A percentile compares a stretch with the other conserved stretches of the same genome.
phyloP scores from a whole-genome alignment of 2,113 vertebrate species.

The Sclerurus mexicanus region DNA sequence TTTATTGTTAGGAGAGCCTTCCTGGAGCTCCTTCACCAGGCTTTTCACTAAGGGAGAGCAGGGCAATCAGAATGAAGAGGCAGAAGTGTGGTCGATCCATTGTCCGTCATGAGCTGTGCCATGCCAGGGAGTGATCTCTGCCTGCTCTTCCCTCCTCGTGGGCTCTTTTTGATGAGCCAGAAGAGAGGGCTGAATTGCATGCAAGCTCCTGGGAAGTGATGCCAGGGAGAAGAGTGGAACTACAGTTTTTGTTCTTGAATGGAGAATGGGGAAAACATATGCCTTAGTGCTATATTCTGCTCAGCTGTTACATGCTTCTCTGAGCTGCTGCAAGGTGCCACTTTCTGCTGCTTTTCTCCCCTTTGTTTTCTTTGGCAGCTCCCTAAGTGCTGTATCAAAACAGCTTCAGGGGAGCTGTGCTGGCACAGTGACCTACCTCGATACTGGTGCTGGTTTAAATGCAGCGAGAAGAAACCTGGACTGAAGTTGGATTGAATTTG shows the following conservation, averaged over 20 bases:
- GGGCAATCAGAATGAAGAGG: not conserved
- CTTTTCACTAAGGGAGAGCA: not conserved
- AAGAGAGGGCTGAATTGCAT: not conserved
- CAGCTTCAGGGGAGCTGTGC: conserved; percentile 25
- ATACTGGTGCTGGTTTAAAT: conserved; percentile 8
- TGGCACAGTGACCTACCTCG: conserved; percentile 41
- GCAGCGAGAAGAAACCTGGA: conserved; percentile 20
- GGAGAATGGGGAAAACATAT: conserved; percentile 40
- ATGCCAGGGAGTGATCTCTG: not conserved
- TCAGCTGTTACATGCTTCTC: conserved; percentile 41
- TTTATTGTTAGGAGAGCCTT: conserved; percentile 73
- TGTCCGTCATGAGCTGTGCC: not conserved
- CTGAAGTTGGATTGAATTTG: not conserved
- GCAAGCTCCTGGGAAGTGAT: not conserved
- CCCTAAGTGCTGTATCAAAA: conserved; percentile 11
- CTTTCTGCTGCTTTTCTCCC: conserved; percentile 42
- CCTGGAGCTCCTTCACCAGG: conserved; percentile 38
- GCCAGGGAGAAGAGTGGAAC: conserved; percentile 38
- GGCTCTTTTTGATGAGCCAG: not conserved
- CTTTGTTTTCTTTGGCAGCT: conserved; percentile 66
- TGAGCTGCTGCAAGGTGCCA: conserved; percentile 61
- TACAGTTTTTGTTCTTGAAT: conserved; percentile 33
- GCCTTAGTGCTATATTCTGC: not conserved
- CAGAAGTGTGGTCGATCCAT: not conserved
- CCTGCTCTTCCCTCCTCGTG: not conserved